Percentiles rank a stretch among this genome's conserved stretches.
Conservation (phyloP, 2,113 vertebrate species). For the Apodemus sylvaticus region DNA sequence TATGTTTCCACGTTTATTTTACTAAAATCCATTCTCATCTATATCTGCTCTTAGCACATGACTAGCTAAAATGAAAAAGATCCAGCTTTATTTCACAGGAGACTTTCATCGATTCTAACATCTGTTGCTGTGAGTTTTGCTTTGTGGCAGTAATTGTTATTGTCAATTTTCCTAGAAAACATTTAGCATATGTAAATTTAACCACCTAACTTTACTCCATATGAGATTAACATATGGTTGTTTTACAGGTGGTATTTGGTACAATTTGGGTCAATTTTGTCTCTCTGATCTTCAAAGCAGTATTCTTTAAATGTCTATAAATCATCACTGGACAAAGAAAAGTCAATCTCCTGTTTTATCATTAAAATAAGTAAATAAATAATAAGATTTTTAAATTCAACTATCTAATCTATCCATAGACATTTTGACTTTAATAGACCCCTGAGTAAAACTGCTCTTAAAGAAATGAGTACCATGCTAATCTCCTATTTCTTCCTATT, state of each 20-base stretch:
- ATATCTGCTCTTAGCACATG: neutral
- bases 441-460: no score
- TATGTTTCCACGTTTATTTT: neutral
- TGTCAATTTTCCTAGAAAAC: neutral
- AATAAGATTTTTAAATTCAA: neutral
- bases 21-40: neutral
- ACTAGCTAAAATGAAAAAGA: neutral
- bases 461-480: no score
- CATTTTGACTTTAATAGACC: no score
- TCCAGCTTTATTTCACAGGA: neutral
- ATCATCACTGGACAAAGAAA: neutral
- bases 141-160: neutral
- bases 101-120: neutral
- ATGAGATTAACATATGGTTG: neutral
- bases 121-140: neutral
- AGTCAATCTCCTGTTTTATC: neutral
- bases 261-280: neutral
- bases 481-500: no score
- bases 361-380: neutral
- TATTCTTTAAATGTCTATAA: neutral
- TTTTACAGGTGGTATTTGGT: neutral
- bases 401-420: no score
- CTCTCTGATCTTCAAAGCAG: neutral
- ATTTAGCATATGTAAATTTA: constrained; percentile 29
- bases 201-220: neutral